Conservation (phyloP, 2,113 vertebrate species). For the Alces alces region DNA sequence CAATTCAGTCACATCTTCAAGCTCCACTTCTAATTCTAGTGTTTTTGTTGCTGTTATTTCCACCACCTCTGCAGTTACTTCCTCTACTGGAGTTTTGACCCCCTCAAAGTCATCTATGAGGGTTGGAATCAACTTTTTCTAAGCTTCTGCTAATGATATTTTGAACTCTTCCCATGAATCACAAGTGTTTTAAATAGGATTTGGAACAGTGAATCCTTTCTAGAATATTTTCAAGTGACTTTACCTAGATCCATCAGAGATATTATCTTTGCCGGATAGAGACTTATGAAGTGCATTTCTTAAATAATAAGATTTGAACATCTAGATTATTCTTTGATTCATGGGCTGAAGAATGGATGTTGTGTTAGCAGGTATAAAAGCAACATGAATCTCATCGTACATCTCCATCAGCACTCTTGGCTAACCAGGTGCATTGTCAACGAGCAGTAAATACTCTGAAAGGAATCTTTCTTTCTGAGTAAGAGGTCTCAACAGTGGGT, state of each 20-base stretch:
- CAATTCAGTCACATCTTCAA: background rate
- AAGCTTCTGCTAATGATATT: background rate
- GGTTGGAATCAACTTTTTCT: background rate
- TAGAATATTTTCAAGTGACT: background rate
- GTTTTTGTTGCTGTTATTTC: background rate
- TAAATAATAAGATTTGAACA: background rate
- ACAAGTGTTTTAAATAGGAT: background rate
- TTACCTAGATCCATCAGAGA: background rate
- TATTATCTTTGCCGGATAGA: background rate
- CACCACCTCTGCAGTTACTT: background rate
- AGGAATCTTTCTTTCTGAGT: background rate
- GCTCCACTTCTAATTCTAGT: background rate
- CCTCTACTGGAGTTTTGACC: background rate
- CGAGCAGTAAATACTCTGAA: background rate
- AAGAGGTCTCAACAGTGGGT: background rate
- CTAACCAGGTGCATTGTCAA: background rate
- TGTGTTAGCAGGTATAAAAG: background rate
- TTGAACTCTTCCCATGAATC: background rate
- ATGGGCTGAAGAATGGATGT: background rate
- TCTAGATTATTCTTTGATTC: background rate
- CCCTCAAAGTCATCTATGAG: background rate
- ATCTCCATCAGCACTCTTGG: background rate
- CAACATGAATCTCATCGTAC: background rate
- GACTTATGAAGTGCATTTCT: background rate
- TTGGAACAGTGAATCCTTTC: background rate